These are phyloP conservation scores for Hucho hucho DNA, from an alignment of 2,113 vertebrate genomes.

Conservation along the genomic window DNA sequence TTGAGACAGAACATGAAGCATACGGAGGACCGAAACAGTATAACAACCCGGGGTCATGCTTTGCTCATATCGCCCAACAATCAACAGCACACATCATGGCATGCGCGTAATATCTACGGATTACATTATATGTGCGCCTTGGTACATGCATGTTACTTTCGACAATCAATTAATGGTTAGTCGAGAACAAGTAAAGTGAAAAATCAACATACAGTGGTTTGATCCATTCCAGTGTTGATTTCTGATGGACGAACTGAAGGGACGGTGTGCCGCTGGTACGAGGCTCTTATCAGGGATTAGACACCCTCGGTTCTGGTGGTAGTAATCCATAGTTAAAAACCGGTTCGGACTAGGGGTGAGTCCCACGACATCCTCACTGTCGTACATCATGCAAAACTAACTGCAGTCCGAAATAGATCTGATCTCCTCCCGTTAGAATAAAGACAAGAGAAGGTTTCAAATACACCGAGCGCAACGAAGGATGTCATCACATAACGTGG, in stretches of 20 bases:
- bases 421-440: neutral
- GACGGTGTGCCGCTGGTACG: conserved; percentile 58
- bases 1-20: no score
- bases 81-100: no score
- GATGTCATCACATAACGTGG: neutral
- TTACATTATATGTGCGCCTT: no score
- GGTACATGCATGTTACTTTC: no score
- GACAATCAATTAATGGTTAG: neutral
- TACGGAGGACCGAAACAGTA: no score
- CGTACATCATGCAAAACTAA: conserved; percentile 71
- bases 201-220: conserved; percentile 78
- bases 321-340: conserved; percentile 81
- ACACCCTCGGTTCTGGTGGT: conserved; percentile 77
- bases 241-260: conserved; percentile 66
- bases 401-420: neutral
- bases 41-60: no score
- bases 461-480: no score
- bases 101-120: no score
- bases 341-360: conserved; percentile 68
- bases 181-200: neutral
- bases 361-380: conserved; percentile 80
- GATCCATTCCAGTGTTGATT: conserved; percentile 78
- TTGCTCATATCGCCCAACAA: no score
- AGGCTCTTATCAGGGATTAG: conserved; percentile 76
- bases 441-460: no score